Evolutionary conservation across 2,113 vertebrate species (phyloP).

Genomic region (Oenanthe oenanthe): DNA sequence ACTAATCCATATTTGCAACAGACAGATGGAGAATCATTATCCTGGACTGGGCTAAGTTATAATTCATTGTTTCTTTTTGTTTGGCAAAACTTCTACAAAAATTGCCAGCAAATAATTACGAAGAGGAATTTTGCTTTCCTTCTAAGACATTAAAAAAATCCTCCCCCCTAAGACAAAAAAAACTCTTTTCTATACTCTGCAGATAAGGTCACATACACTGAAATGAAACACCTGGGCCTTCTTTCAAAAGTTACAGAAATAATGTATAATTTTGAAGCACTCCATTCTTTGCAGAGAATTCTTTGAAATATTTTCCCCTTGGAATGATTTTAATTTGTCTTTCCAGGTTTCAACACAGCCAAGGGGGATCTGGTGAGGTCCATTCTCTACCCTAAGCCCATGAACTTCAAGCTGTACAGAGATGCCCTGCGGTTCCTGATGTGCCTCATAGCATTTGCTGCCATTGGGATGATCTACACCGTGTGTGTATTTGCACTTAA

Average conservation of each 20-base stretch:
- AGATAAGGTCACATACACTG: neutral
- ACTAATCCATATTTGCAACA: neutral
- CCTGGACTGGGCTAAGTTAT: neutral
- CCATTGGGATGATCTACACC: conserved; percentile 80
- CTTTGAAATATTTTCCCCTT: neutral
- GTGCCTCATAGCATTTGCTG: conserved; percentile 72
- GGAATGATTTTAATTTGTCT: neutral
- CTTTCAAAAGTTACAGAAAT: neutral
- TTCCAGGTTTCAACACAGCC: conserved; percentile 81
- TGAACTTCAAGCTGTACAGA: conserved; percentile 81
- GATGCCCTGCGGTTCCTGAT: conserved; percentile 79
- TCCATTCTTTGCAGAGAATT: neutral
- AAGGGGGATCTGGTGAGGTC: conserved; percentile 83
- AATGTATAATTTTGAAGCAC: neutral
- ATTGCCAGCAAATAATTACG: neutral
- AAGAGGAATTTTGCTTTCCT: neutral
- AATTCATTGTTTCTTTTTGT: neutral
- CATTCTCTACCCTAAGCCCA: conserved; percentile 82
- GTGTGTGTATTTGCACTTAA: conserved; percentile 74
- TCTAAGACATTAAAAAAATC: neutral
- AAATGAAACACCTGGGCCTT: neutral
- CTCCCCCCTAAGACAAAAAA: neutral
- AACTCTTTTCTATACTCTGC: neutral
- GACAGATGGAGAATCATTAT: neutral
- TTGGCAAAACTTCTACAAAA: neutral